Percentiles rank a stretch among this genome's conserved stretches.
phyloP scores from a whole-genome alignment of 1,140 invertebrate genomes.

The Listronotus bonariensis region DNA sequence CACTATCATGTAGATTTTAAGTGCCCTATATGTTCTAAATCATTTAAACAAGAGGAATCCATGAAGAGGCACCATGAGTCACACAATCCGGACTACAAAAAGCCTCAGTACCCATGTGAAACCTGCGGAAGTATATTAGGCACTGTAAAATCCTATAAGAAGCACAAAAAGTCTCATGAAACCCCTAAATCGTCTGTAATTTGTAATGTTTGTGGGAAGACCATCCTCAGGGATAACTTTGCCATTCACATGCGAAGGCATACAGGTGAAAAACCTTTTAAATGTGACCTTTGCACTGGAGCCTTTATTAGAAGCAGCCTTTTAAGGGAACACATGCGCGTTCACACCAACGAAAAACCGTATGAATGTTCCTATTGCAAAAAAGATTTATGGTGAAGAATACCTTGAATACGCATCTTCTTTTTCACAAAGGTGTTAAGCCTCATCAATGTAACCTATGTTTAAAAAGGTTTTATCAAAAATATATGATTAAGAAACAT shows the following conservation, averaged over 20 bases:
- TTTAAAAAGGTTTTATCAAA: slow-evolving; percentile 8
- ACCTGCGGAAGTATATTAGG: slow-evolving; percentile 62
- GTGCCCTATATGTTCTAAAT: background rate
- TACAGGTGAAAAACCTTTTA: slow-evolving; percentile 25
- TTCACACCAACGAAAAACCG: slow-evolving; percentile 62
- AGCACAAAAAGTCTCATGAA: slow-evolving; percentile 56
- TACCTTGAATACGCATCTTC: slow-evolving; percentile 3
- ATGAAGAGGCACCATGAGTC: background rate
- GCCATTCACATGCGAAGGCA: slow-evolving; percentile 44
- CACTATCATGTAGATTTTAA: background rate
- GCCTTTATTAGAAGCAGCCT: slow-evolving; percentile 35
- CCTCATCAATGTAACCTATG: slow-evolving; percentile 1
- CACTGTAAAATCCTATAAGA: slow-evolving; percentile 64
- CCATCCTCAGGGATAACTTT: slow-evolving; percentile 50
- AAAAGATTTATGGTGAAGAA: slow-evolving; percentile 71
- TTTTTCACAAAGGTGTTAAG: slow-evolving; percentile 5
- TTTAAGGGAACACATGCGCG: slow-evolving; percentile 32
- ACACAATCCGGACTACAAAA: slow-evolving; percentile 50
- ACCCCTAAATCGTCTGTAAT: slow-evolving; percentile 22
- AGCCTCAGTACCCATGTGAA: slow-evolving; percentile 59
- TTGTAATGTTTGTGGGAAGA: slow-evolving; percentile 61
- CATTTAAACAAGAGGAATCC: slow-evolving; percentile 12
- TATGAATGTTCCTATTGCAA: slow-evolving; percentile 74
- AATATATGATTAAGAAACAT: slow-evolving; percentile 1
- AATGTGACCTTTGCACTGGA: slow-evolving; percentile 33